Conservation (phyloP, 2,797 vertebrate genomes). For the Melanogrammus aeglefinus region DNA sequence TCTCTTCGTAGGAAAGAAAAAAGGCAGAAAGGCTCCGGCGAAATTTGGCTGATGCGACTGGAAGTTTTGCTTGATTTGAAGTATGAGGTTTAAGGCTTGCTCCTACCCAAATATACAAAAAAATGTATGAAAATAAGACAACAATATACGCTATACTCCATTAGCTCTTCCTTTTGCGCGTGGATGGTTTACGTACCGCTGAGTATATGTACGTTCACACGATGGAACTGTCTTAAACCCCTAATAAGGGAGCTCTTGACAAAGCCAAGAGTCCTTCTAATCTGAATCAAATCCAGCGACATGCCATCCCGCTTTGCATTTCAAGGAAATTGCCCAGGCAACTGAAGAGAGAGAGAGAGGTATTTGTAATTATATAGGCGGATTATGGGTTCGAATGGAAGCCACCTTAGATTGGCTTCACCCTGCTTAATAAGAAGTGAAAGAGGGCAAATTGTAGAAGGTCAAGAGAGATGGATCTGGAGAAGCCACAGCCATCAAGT, state of each 20-base stretch:
- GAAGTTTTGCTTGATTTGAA: background rate
- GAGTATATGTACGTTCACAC: constrained; percentile 38
- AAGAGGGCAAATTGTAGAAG: constrained; percentile 27
- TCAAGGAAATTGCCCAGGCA: constrained; percentile 46
- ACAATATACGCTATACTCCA: background rate
- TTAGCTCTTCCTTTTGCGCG: background rate
- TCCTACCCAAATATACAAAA: background rate
- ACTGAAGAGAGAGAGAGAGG: constrained; percentile 51
- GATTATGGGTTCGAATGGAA: constrained; percentile 69
- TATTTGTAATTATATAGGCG: constrained; percentile 74
- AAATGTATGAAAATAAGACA: background rate
- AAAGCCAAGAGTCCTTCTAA: constrained; percentile 62
- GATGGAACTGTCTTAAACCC: constrained; percentile 61
- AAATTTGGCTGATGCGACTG: background rate
- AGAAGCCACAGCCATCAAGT: background rate
- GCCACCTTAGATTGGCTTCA: constrained; percentile 62
- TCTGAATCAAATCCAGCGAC: constrained; percentile 62
- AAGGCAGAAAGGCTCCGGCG: background rate
- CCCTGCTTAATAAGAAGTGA: constrained; percentile 46
- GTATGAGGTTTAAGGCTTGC: background rate
- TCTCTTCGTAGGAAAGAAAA: constrained; percentile 16
- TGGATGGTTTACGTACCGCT: background rate
- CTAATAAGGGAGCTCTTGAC: constrained; percentile 67
- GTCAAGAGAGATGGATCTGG: constrained; percentile 6
- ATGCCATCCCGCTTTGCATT: constrained; percentile 35